Evolutionary conservation across 2,888 invertebrate genomes (phyloP).

Genomic region (Brachypterus glaber): DNA sequence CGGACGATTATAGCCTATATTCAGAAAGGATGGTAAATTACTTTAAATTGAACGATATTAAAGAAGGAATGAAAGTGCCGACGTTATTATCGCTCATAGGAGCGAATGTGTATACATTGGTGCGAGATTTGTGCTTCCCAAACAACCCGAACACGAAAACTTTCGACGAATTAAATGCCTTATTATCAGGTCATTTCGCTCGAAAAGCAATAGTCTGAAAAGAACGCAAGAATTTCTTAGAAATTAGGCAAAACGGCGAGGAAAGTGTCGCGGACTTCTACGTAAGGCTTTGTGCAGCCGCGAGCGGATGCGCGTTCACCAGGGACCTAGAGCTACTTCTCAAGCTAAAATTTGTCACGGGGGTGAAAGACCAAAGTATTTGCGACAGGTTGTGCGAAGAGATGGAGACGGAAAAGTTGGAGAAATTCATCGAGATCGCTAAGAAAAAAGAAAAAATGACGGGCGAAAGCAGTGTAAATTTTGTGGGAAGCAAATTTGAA

Average conservation of each 20-base stretch:
- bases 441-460: background rate
- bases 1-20: too few relatives aligned
- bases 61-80: too few relatives aligned
- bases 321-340: conserved; percentile 1
- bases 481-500: too few relatives aligned
- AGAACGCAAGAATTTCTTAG: background rate
- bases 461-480: too few relatives aligned
- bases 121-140: background rate
- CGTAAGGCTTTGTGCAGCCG: background rate
- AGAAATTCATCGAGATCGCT: background rate
- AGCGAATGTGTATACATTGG: too few relatives aligned
- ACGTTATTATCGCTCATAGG: too few relatives aligned
- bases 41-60: too few relatives aligned
- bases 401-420: background rate
- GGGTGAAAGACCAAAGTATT: background rate
- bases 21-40: too few relatives aligned
- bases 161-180: too few relatives aligned
- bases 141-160: too few relatives aligned
- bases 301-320: background rate
- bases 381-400: background rate
- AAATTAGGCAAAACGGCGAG: background rate
- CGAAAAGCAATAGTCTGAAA: too few relatives aligned
- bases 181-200: too few relatives aligned
- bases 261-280: background rate
- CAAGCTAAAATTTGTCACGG: background rate